These are phyloP conservation scores for Baryphthengus martii DNA, from an alignment of 2,113 vertebrate genomes.

Conservation along the genomic window DNA sequence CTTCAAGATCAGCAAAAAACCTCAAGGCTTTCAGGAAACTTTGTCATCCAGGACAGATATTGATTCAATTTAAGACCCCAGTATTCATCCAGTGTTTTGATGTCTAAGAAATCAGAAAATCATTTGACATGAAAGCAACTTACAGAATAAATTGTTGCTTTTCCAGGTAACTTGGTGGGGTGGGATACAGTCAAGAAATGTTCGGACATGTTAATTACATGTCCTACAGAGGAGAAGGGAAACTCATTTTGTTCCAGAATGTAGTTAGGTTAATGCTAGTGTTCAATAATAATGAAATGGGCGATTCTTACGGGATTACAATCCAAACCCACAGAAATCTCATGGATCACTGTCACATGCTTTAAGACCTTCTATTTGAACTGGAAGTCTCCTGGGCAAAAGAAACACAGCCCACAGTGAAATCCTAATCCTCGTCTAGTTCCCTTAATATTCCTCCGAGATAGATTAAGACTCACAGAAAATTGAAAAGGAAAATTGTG, in stretches of 20 bases:
- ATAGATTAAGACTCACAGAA: not conserved
- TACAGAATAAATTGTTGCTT: not conserved
- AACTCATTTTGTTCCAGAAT: not conserved
- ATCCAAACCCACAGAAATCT: not conserved
- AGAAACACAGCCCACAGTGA: not conserved
- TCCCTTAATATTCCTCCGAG: not conserved
- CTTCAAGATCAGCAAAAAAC: not conserved
- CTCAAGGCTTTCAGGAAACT: not conserved
- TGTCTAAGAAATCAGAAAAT: not conserved
- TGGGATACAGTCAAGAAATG: not conserved
- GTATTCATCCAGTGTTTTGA: not conserved
- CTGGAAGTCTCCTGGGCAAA: not conserved
- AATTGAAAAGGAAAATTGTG: not conserved
- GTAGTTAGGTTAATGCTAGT: not conserved
- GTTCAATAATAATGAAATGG: not conserved
- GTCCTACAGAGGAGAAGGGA: not conserved
- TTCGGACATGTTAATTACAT: not conserved
- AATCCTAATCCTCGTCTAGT: not conserved
- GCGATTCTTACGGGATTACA: not conserved
- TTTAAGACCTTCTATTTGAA: not conserved
- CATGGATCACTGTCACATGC: not conserved
- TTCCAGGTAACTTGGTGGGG: not conserved
- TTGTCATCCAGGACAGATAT: not conserved
- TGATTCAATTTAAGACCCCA: not conserved
- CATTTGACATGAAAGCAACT: not conserved